Evolutionary conservation across 1,140 invertebrate genomes (phyloP).

Genomic region (Archivesica marissinica): DNA sequence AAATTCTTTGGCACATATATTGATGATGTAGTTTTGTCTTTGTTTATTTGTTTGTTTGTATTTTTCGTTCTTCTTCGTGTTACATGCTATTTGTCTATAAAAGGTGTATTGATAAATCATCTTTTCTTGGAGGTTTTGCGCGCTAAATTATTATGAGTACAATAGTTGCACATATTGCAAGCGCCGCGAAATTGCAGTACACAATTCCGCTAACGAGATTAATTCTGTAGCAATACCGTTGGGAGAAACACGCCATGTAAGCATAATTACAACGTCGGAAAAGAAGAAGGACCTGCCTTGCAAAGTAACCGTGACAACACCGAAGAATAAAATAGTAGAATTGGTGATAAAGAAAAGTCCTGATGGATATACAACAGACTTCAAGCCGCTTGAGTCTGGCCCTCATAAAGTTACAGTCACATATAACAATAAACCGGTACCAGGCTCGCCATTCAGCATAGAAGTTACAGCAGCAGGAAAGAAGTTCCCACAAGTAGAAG

Average conservation of each 20-base stretch:
- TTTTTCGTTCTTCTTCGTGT: too few species aligned
- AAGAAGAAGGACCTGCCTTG: slow-evolving; percentile 88
- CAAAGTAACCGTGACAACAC: slow-evolving; percentile 82
- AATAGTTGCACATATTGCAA: too few species aligned
- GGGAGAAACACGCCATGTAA: slow-evolving; percentile 89
- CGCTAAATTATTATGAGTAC: too few species aligned
- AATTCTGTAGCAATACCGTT: slow-evolving; percentile 74
- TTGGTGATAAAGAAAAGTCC: slow-evolving; percentile 86
- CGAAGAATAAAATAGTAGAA: slow-evolving; percentile 85
- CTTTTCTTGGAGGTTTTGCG: too few species aligned
- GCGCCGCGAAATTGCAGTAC: not conserved
- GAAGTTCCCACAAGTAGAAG: slow-evolving; percentile 86
- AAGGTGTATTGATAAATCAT: too few species aligned
- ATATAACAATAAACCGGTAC: slow-evolving; percentile 92
- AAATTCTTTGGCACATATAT: slow-evolving; percentile 89
- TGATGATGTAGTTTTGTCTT: not conserved
- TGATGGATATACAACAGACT: slow-evolving; percentile 92
- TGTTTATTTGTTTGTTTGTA: slow-evolving; percentile 1
- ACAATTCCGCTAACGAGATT: not conserved
- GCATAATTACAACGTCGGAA: slow-evolving; percentile 90
- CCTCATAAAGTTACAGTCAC: slow-evolving; percentile 88
- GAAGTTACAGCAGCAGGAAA: slow-evolving; percentile 82
- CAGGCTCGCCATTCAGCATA: slow-evolving; percentile 90
- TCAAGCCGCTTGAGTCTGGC: slow-evolving; percentile 92
- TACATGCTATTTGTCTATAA: too few species aligned